Base-by-base conservation (phyloP, 2,888 invertebrate genomes). In the Zaprionus lineosus region DNA sequence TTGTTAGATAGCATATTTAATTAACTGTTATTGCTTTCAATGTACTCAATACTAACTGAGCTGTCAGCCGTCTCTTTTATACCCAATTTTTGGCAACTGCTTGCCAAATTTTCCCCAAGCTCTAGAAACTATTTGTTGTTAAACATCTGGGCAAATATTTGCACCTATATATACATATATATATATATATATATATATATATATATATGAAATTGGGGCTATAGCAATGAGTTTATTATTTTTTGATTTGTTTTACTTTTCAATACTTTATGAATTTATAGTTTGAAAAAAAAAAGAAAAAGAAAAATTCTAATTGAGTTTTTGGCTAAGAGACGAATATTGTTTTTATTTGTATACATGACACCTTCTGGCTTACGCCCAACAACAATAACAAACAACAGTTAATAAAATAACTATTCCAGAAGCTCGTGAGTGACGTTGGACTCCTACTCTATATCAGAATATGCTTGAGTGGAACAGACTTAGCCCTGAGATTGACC, bases 1-100 rank as follows among this genome's bases (percentile, higher is more conserved):
- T 85, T 76, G 65, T 60, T 67, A 24, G 58, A 65, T 8, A 67
- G 39, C 79, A 81, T 81, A 6, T 65, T 70, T 21, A 34, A 43
- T 48, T 36, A 44, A 11, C 11, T 44, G 37, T 36, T 56, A 19
- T 33, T n/a, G 34, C 43, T 43, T 39, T 36, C 47, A 39, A 21
- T 46, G 59, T 37, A 41, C 60, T 62, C 28, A 48, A 58, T 78
- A 51, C 29, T 39, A 6, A 56, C 11, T 69, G 33, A 63, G 16
- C n/a, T 8, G 3, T 12, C 5, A 8, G 11, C 16, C 15, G 18
- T 21, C 5, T 14, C 56, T 84, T 79, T 61, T 79, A 82, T 79
- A 79, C 40, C 8, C 8, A 47, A 53, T 3, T 28, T 56, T 40
- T 56, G 29, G 36, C 50, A 21, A 39, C 8, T 8, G 52, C 1